Conservation (phyloP, 1,140 invertebrate genomes). For the Drosophila malerkotliana region DNA sequence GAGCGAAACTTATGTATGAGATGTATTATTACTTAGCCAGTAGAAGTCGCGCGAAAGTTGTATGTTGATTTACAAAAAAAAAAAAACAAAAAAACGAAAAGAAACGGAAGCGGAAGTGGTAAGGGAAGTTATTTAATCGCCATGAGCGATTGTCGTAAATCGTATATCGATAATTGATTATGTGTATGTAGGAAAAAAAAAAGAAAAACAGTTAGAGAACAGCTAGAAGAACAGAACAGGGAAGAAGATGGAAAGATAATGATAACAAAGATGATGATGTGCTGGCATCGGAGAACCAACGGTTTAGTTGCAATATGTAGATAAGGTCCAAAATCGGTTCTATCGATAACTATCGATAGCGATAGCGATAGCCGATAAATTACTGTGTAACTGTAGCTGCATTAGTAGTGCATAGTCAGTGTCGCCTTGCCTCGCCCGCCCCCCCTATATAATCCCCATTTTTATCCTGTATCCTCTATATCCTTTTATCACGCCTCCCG, state of each 20-base stretch:
- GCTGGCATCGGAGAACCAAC: constrained; percentile 40
- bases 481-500: background rate
- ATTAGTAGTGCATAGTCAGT: constrained; percentile 44
- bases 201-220: background rate
- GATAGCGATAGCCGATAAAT: background rate
- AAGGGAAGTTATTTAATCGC: constrained; percentile 11
- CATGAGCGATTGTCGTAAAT: background rate
- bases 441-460: background rate
- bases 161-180: constrained; percentile 1
- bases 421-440: constrained; percentile 27
- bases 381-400: constrained; percentile 15
- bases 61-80: constrained; percentile 1
- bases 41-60: constrained; percentile 22
- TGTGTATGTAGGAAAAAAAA: background rate
- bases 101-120: background rate
- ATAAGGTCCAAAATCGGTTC: constrained; percentile 52
- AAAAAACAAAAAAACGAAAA: background rate
- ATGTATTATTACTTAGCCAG: constrained; percentile 57
- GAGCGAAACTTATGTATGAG: constrained; percentile 19
- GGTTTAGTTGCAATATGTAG: constrained; percentile 77
- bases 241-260: constrained; percentile 8
- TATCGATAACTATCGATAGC: background rate
- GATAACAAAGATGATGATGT: constrained; percentile 16
- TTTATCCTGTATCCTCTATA: constrained; percentile 3
- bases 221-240: constrained; percentile 13